Evolutionary conservation across 2,113 vertebrate genomes (phyloP), one percentile per base, ranked within the genome.

Genomic region (Suncus etruscus): DNA sequence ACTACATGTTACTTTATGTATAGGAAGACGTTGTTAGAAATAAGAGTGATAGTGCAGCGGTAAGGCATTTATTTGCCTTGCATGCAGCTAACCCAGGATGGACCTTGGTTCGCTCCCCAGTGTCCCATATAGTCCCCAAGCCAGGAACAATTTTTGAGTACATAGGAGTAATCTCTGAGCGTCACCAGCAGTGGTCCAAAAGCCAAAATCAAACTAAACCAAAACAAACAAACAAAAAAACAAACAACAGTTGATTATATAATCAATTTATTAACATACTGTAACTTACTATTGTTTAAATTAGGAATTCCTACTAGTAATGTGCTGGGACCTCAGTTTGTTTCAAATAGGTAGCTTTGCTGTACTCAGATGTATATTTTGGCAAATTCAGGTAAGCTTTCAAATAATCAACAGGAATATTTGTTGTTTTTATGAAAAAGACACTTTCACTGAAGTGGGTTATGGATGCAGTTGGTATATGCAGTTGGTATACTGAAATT

Each of bases 361-460:
- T 93, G 75, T 78, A 18, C 12, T 66, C 27, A 76, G 47, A 25
- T 4, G 1, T 7, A 24, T 20, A 20, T 8, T 15, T 1, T 39
- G 9, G 32, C 32, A 51, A 61, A 11, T 84, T 39, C 12, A 61
- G 84, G 54, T 20, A 4, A 74, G 4, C 25, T 65, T 73, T 70
- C 3, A 66, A 47, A n/a, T 20, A 9, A 79, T 20, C 22, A 20
- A 61, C 6, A 7, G 22, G 58, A 16, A 22, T 61, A 20, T 61
- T 61, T 61, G 58, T 77, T 74, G 31, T 81, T 69, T 51, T 9
- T 8, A 14, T 15, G 1, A 77, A 1, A 11, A 48, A 47, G 61
- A n/a, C 4, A 5, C 4, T 22, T 5, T 1, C 0, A 4, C 0
- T 6, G 0, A 8, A 48, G 15, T 6, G 45, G 11, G 1, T 1